Evolutionary conservation across 2,797 vertebrate genomes (phyloP).

Genomic region (Tadarida brasiliensis): DNA sequence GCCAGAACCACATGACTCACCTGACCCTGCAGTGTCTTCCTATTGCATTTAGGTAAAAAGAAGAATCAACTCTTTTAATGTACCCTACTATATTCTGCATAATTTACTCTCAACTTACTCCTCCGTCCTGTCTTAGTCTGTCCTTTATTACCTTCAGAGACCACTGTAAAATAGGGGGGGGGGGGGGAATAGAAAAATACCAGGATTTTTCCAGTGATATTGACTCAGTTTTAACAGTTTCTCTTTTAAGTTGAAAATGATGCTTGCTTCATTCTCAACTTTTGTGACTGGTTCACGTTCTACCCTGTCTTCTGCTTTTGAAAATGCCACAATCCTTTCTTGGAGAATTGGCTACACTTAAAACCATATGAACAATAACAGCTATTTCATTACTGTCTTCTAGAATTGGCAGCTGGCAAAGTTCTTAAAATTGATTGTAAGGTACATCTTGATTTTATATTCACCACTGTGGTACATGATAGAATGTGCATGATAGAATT

Average conservation of each 20-base stretch:
- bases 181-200: background rate
- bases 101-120: background rate
- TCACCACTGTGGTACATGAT: background rate
- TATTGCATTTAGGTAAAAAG: background rate
- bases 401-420: background rate
- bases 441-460: background rate
- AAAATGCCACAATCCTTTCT: background rate
- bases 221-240: conserved; percentile 3
- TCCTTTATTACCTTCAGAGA: background rate
- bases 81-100: background rate
- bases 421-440: background rate
- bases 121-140: background rate
- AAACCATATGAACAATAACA: background rate
- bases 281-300: background rate
- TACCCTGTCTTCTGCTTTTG: background rate
- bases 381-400: background rate
- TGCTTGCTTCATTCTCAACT: background rate
- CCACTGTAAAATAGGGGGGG: background rate
- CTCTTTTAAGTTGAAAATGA: background rate
- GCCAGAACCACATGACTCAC: background rate
- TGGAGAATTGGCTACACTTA: background rate
- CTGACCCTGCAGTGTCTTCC: background rate
- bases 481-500: background rate
- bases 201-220: background rate
- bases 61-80: background rate